A percentile compares a stretch with the other conserved stretches of the same genome.
Evolutionary conservation across 2,113 vertebrate species (phyloP).

Genomic region (Lates calcarifer): DNA sequence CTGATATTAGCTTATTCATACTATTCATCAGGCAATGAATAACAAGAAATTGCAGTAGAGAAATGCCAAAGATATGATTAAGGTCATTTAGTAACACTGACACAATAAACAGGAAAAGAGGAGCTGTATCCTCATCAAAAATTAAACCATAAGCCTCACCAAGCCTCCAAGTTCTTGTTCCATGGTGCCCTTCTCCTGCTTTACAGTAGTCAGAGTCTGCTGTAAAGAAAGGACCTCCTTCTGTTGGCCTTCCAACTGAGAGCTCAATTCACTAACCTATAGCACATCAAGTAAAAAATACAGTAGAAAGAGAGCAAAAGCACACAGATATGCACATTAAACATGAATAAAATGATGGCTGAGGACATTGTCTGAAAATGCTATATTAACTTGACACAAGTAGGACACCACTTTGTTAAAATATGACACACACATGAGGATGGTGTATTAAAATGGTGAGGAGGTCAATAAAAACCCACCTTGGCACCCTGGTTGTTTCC

Average conservation of each 20-base stretch:
- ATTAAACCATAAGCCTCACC: constrained; percentile 84
- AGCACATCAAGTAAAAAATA: constrained; percentile 38
- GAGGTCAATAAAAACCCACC: constrained; percentile 84
- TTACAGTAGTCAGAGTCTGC: constrained; percentile 85
- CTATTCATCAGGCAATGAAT: not conserved
- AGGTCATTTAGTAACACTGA: not conserved
- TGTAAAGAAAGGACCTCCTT: constrained; percentile 87
- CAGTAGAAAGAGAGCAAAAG: constrained; percentile 22
- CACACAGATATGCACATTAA: constrained; percentile 50
- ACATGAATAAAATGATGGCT: not conserved
- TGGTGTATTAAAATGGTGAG: not conserved
- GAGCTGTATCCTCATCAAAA: not conserved
- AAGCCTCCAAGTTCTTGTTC: constrained; percentile 88
- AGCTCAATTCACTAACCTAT: constrained; percentile 89
- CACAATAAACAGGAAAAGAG: no score
- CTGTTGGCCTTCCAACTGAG: constrained; percentile 87
- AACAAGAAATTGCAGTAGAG: not conserved
- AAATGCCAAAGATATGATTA: not conserved
- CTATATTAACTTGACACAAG: not conserved
- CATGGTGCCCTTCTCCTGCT: constrained; percentile 88
- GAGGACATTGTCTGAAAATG: not conserved
- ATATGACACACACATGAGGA: not conserved
- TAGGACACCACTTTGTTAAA: not conserved
- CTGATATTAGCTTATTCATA: not conserved
- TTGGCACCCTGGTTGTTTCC: constrained; percentile 86